Conservation (phyloP, 1,140 invertebrate genomes). For the Pachypsylla venusta region DNA sequence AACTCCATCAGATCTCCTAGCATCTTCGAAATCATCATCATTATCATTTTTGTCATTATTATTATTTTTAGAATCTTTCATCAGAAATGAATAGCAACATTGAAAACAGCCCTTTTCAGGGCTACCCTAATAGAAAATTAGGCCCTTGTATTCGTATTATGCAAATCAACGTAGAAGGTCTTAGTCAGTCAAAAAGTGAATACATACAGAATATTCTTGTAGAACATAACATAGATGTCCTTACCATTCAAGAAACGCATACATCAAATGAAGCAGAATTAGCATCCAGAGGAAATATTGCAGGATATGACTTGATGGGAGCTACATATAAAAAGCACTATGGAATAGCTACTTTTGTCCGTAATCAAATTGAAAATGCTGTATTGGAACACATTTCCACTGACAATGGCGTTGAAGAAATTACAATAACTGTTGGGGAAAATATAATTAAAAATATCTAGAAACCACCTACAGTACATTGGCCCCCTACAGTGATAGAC, state of each 20-base stretch:
- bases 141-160: too few species aligned
- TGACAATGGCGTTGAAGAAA: conserved; percentile 1
- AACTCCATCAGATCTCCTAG: too few species aligned
- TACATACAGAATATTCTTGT: conserved; percentile 4
- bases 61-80: too few species aligned
- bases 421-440: neutral
- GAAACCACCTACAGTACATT: neutral
- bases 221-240: conserved; percentile 12
- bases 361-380: conserved; percentile 15
- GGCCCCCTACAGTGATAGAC: neutral
- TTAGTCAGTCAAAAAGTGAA: conserved; percentile 6
- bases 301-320: conserved; percentile 1
- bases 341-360: neutral
- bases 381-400: conserved; percentile 24
- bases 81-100: too few species aligned
- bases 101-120: too few species aligned
- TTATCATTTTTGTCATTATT: too few species aligned
- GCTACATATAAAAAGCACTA: conserved; percentile 4
- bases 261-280: neutral
- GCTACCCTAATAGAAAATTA: too few species aligned
- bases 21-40: too few species aligned
- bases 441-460: conserved; percentile 13
- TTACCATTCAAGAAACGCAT: conserved; percentile 8
- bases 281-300: neutral
- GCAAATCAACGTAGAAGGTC: conserved; percentile 12